Evolutionary conservation across 2,888 invertebrate genomes (phyloP).

Genomic region (Alsophila aescularia): DNA sequence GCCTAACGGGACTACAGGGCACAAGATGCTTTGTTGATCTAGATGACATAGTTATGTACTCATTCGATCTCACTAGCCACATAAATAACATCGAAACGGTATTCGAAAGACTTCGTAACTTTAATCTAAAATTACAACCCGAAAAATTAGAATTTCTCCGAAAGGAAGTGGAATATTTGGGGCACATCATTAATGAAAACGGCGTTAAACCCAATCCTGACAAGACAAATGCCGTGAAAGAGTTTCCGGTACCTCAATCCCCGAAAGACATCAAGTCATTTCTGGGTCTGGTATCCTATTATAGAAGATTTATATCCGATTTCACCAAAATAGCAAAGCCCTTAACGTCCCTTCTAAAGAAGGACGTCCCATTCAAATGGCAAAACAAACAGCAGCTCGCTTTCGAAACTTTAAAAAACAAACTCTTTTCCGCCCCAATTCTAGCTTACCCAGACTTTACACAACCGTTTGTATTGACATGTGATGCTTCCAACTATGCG

Average conservation of each 20-base stretch:
- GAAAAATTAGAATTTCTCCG: constrained; percentile 1
- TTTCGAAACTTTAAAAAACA: too few relatives aligned
- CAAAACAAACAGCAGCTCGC: too few relatives aligned
- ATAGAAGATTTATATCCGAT: constrained; percentile 41
- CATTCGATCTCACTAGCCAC: too few relatives aligned
- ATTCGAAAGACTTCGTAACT: too few relatives aligned
- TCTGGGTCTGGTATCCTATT: constrained; percentile 41
- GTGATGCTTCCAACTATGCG: too few relatives aligned
- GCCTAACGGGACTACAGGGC: too few relatives aligned
- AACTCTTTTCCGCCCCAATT: too few relatives aligned
- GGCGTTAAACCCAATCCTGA: constrained; percentile 1
- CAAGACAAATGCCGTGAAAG: neutral
- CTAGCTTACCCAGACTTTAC: too few relatives aligned
- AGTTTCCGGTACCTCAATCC: constrained; percentile 1
- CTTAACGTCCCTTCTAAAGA: constrained; percentile 13
- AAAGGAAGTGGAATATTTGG: neutral
- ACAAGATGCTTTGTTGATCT: constrained; percentile 1
- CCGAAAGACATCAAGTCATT: constrained; percentile 42
- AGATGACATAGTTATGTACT: neutral
- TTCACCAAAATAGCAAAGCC: constrained; percentile 43
- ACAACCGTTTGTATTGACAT: too few relatives aligned
- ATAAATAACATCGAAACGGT: neutral
- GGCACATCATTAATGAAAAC: neutral
- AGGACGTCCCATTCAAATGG: too few relatives aligned
- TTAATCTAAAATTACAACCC: neutral